Percentiles rank a stretch among this genome's conserved stretches.
Evolutionary conservation across 2,113 vertebrate species (phyloP).

Genomic region (Acrocephalus kingi): DNA sequence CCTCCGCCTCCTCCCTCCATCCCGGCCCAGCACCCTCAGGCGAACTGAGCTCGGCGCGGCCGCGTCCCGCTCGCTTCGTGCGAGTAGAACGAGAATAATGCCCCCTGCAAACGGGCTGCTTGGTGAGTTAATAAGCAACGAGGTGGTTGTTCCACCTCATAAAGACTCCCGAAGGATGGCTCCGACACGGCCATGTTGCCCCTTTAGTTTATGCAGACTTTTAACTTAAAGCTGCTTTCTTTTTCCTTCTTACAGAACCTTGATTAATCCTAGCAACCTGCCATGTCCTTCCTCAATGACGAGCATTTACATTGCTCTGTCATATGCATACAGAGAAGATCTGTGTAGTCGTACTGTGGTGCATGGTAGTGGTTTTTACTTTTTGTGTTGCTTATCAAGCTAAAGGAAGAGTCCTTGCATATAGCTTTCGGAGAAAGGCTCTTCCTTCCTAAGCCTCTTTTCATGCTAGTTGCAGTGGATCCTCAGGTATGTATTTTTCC

Average conservation of each 20-base stretch:
- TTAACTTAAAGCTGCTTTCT: neutral
- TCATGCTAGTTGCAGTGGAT: neutral
- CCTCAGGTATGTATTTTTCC: too few relatives aligned
- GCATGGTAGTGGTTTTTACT: neutral
- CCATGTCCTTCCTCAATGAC: neutral
- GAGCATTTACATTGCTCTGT: neutral
- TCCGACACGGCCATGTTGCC: too few relatives aligned
- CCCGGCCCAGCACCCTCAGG: neutral
- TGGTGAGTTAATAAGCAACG: rapidly evolving
- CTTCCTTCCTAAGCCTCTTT: neutral
- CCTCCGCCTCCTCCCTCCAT: neutral
- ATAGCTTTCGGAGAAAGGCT: neutral
- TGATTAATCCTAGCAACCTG: rapidly evolving
- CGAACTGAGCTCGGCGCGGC: neutral
- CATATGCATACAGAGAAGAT: neutral
- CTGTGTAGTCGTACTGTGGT: too few relatives aligned
- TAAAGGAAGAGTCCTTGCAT: neutral
- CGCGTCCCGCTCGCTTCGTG: neutral
- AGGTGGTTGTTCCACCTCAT: neutral
- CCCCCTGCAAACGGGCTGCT: too few relatives aligned
- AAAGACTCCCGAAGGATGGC: neutral
- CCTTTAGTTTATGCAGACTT: neutral
- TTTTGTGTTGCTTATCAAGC: neutral
- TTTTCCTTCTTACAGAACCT: neutral
- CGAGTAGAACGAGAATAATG: neutral